Evolutionary conservation across 92 coral and sea anemone genomes (phyloP).

Genomic region (Metridium senile): DNA sequence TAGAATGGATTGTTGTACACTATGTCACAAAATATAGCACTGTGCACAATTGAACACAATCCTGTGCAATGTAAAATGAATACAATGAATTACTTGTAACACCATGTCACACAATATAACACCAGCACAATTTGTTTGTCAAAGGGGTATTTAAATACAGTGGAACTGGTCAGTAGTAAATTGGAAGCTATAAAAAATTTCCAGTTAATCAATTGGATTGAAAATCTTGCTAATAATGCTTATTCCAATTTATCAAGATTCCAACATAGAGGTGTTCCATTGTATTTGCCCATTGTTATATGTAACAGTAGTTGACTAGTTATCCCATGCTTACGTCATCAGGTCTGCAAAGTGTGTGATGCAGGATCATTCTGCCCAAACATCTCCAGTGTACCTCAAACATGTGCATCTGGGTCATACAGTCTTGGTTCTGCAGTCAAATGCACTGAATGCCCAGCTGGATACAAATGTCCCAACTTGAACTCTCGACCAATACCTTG

Average conservation of each 20-base stretch:
- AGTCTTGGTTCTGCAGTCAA: slow-evolving; percentile 76
- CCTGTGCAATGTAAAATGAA: too few species aligned
- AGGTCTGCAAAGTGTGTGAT: slow-evolving; percentile 90
- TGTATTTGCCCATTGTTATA: background rate
- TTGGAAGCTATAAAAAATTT: too few species aligned
- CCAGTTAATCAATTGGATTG: too few species aligned
- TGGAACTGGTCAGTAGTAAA: too few species aligned
- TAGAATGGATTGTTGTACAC: too few species aligned
- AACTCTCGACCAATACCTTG: slow-evolving; percentile 73
- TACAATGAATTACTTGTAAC: too few species aligned
- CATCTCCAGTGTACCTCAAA: slow-evolving; percentile 70
- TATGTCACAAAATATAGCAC: too few species aligned
- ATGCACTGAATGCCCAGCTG: slow-evolving; percentile 91
- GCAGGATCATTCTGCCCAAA: slow-evolving; percentile 88
- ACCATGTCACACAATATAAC: too few species aligned
- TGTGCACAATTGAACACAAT: too few species aligned
- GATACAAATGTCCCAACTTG: slow-evolving; percentile 64
- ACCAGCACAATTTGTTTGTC: too few species aligned
- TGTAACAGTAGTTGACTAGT: background rate
- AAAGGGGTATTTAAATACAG: too few species aligned
- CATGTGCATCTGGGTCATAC: slow-evolving; percentile 71
- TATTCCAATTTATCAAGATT: background rate
- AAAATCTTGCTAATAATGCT: background rate
- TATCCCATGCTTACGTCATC: background rate
- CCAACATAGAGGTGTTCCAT: background rate